Evolutionary conservation across 2,797 vertebrate genomes (phyloP).

Genomic region (Sitta carolinensis): DNA sequence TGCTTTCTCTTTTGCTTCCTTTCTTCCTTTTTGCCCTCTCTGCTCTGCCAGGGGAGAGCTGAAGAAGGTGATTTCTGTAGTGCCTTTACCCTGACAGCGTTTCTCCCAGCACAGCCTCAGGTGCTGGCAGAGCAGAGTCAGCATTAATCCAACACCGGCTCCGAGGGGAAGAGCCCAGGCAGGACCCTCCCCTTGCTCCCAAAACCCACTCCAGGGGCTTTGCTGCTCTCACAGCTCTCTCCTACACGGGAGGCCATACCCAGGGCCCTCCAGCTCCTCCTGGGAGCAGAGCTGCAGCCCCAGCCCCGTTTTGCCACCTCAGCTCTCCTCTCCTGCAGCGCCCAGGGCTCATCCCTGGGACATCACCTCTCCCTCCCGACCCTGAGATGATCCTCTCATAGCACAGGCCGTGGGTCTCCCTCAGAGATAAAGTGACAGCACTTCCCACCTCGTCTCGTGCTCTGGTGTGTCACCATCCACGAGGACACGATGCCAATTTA

Average conservation of each 20-base stretch:
- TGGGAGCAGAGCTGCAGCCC: not conserved
- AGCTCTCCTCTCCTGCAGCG: rapidly evolving
- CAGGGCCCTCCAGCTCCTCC: not conserved
- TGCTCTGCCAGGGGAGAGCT: not conserved
- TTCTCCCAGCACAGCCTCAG: not conserved
- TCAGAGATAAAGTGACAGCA: not conserved
- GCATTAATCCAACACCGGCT: not conserved
- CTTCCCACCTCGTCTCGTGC: not conserved
- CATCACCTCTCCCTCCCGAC: not conserved
- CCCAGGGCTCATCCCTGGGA: not conserved
- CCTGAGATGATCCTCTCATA: not conserved
- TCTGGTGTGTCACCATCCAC: not conserved
- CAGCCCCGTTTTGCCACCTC: not conserved
- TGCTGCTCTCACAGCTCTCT: not conserved
- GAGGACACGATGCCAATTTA: not conserved
- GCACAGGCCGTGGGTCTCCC: rapidly evolving
- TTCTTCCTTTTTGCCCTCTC: not conserved
- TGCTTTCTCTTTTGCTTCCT: not conserved
- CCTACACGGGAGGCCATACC: rapidly evolving
- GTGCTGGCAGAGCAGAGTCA: not conserved
- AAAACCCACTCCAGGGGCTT: not conserved
- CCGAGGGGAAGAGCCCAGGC: not conserved
- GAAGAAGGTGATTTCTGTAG: not conserved
- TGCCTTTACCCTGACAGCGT: not conserved
- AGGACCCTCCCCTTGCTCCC: not conserved